Percentiles rank a stretch among this genome's conserved stretches.
These are phyloP conservation scores for Helostoma temminkii DNA, from an alignment of 2,797 vertebrate species.

Conservation along the genomic window DNA sequence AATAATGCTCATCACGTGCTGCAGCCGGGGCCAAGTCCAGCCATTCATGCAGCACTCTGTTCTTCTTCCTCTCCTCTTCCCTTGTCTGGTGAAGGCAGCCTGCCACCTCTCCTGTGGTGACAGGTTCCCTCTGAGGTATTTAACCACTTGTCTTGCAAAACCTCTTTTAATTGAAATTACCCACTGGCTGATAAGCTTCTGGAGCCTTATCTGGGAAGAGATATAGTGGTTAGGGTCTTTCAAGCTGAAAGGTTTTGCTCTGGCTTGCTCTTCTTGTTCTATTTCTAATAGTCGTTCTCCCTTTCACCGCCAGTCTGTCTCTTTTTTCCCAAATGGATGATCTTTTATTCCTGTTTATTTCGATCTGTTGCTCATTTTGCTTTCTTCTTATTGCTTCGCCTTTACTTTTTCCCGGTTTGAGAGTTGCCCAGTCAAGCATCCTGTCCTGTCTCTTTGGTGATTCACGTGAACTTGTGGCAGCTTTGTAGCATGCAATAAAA, in stretches of 20 bases:
- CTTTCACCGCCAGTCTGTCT: conserved; percentile 21
- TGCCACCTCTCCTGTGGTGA: conserved; percentile 78
- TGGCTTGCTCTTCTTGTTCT: conserved; percentile 43
- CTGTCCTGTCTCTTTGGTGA: conserved; percentile 20
- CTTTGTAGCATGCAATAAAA: conserved; percentile 24
- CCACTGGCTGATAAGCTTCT: conserved; percentile 77
- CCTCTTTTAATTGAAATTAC: conserved; percentile 84
- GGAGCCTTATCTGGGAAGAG: conserved; percentile 70
- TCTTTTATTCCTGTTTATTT: conserved; percentile 35
- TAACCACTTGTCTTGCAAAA: conserved; percentile 82
- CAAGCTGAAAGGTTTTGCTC: conserved; percentile 61
- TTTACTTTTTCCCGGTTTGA: conserved; percentile 19
- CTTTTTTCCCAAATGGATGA: conserved; percentile 1
- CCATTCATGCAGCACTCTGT: conserved; percentile 70
- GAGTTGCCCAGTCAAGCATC: conserved; percentile 44
- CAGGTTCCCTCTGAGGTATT: conserved; percentile 82
- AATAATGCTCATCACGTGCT: conserved; percentile 81
- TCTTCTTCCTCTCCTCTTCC: conserved; percentile 44
- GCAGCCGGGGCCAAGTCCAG: conserved; percentile 66
- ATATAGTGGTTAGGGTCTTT: conserved; percentile 68
- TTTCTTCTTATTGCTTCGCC: conserved; percentile 1
- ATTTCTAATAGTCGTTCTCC: conserved; percentile 45
- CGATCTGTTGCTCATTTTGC: background rate
- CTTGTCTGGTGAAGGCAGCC: conserved; percentile 58
- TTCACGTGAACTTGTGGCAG: conserved; percentile 32